Base-by-base conservation (phyloP, 2,113 vertebrate genomes). In the Xenopus laevis region DNA sequence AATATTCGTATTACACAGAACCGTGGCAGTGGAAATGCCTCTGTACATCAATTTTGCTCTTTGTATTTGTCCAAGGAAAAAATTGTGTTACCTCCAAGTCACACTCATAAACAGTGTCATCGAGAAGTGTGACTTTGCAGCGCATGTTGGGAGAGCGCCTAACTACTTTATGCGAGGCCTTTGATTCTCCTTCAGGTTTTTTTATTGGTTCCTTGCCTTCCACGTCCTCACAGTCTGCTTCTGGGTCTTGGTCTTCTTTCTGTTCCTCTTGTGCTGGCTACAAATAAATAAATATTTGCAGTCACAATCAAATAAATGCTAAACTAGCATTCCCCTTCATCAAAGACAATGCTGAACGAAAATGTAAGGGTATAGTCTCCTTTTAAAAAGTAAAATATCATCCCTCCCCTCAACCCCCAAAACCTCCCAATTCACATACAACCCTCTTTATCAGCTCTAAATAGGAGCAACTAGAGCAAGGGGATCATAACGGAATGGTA, bases 101-200 rank as follows among this genome's bases (percentile, higher is more conserved):
- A 81, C 96, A 98, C 82, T 98, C 93, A 40, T 88, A 98, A 44
- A 91, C 79, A 45, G 94, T 85, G 79, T 97, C 92, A 78, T 99
- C 97, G 83, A 99, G 87, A 85, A 99, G 85, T 18, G 89, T 89
- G 0, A 99, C 91, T 83, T 90, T 95, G 87, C 96, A 94, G 81
- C 93, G 90, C 94, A 99, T 93, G 85, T 87, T 95, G 81, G 87
- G 93, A 72, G 92, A 90, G 75, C 88, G 90, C 59, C 87, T 94
- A 30, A 85, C 77, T 27, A 85, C 81, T 84, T 87, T 95, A 68
- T 87, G 89, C 18, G 83, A 74, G 71, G 82, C 72, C 80, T 93
- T 93, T 60, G 80, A 76, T 57, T 95, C 93, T 78, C 92, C 87
- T 67, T 91, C 91, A 7, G 83, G 71, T 46, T 84, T 87, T 72